phyloP scores from a whole-genome alignment of 2,888 invertebrate species.

The Eupithecia abbreviata region DNA sequence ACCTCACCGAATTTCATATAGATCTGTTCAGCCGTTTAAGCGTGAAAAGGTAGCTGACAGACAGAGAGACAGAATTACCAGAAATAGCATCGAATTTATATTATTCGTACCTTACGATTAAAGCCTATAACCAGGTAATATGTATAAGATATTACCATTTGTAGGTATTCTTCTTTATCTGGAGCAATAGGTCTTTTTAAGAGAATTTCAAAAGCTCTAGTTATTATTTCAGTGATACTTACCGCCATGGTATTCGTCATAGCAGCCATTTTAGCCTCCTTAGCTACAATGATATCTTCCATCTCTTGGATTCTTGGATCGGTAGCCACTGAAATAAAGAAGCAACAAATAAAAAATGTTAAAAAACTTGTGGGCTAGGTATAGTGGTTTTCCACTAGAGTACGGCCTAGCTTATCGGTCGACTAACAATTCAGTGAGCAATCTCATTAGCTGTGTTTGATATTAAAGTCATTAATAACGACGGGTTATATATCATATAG shows the following conservation, averaged over 20 bases:
- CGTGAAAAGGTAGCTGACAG: background rate
- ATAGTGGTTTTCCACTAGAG: no score
- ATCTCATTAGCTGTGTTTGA: no score
- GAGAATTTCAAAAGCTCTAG: no score
- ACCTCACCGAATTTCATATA: background rate
- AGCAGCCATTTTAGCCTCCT: slow-evolving; percentile 76
- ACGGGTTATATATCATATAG: no score
- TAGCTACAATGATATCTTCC: slow-evolving; percentile 67
- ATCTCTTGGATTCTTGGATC: slow-evolving; percentile 72
- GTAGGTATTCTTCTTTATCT: background rate
- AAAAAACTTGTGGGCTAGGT: no score
- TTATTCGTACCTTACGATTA: background rate
- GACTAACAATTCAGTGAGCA: no score
- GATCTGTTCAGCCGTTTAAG: background rate
- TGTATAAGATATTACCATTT: background rate
- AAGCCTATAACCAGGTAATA: background rate
- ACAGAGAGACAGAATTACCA: background rate
- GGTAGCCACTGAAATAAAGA: slow-evolving; percentile 50
- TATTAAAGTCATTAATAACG: no score
- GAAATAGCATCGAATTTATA: background rate
- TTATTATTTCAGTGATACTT: slow-evolving; percentile 32
- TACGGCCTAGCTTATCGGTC: no score
- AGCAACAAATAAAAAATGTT: background rate
- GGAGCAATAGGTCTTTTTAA: no score
- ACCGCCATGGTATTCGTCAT: slow-evolving; percentile 78